Percentiles rank a stretch among this genome's conserved stretches.
Evolutionary conservation across 2,888 invertebrate species (phyloP).

Genomic region (Thysanoteuthis rhombus): DNA sequence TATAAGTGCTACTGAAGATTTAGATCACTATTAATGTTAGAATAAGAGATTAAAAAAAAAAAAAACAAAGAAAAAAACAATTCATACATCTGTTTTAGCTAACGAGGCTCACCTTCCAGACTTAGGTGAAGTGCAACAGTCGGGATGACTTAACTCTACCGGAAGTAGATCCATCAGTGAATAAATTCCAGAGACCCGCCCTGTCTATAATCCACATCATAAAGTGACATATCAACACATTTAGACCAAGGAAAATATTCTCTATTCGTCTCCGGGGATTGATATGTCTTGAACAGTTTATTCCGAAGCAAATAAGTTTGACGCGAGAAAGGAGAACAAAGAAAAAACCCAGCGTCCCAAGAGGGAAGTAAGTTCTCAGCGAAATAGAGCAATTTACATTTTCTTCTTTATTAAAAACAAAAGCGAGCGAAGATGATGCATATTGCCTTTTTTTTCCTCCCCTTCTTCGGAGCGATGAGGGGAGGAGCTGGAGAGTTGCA

Average conservation of each 20-base stretch:
- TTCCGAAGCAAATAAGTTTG: background rate
- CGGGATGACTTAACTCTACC: background rate
- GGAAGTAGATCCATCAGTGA: background rate
- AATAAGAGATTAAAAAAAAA: too few species aligned
- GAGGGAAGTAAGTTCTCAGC: background rate
- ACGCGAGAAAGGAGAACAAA: background rate
- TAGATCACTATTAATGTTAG: too few species aligned
- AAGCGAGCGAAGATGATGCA: too few species aligned
- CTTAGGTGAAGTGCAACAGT: background rate
- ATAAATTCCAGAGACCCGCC: background rate
- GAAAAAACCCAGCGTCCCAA: background rate
- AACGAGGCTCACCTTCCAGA: too few species aligned
- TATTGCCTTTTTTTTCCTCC: too few species aligned
- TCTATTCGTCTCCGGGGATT: background rate
- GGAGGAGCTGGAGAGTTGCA: background rate
- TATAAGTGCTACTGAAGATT: too few species aligned
- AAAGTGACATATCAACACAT: background rate
- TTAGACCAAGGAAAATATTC: background rate
- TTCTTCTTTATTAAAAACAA: too few species aligned
- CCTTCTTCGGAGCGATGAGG: background rate
- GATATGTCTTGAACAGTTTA: background rate
- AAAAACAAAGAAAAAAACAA: too few species aligned
- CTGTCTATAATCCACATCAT: background rate
- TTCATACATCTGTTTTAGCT: too few species aligned
- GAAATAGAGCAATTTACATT: too few species aligned